Conservation (phyloP, 1,140 invertebrate genomes). For the Chlorops oryzae region DNA sequence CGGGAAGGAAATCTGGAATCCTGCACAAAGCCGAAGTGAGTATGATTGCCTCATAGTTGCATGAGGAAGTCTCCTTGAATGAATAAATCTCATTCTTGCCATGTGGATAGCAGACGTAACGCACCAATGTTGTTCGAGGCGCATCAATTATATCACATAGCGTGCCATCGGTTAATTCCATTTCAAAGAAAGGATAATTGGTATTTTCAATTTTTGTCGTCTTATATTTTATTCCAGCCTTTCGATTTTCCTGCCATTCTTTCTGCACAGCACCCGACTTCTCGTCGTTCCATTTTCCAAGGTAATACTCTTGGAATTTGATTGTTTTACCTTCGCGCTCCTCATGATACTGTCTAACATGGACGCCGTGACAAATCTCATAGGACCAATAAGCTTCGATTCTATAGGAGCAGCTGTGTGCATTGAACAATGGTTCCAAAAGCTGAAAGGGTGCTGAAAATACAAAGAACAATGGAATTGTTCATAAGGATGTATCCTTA, state of each 20-base stretch:
- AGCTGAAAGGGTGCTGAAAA: slow-evolving; percentile 63
- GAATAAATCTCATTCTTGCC: slow-evolving; percentile 90
- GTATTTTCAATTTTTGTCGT: slow-evolving; percentile 81
- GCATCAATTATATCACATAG: slow-evolving; percentile 84
- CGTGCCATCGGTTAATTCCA: slow-evolving; percentile 75
- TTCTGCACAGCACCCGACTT: slow-evolving; percentile 53
- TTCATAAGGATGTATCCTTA: not conserved
- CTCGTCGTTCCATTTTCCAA: slow-evolving; percentile 67
- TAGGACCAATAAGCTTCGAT: slow-evolving; percentile 96
- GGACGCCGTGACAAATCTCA: slow-evolving; percentile 89
- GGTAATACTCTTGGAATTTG: slow-evolving; percentile 73
- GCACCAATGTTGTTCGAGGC: slow-evolving; percentile 70
- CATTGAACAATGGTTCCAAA: slow-evolving; percentile 67
- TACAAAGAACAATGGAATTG: not conserved
- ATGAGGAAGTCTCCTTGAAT: slow-evolving; percentile 87
- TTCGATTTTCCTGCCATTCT: slow-evolving; percentile 49
- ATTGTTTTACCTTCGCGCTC: slow-evolving; percentile 80
- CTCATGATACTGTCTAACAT: slow-evolving; percentile 91
- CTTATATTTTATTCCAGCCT: slow-evolving; percentile 47
- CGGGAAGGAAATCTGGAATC: slow-evolving; percentile 84
- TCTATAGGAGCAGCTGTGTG: slow-evolving; percentile 74
- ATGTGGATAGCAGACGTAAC: slow-evolving; percentile 78
- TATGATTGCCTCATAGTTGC: slow-evolving; percentile 88
- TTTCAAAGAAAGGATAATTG: slow-evolving; percentile 75
- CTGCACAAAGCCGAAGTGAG: slow-evolving; percentile 77